Conservation (phyloP, 1,140 invertebrate species). For the Oncopodura yosiiana region DNA sequence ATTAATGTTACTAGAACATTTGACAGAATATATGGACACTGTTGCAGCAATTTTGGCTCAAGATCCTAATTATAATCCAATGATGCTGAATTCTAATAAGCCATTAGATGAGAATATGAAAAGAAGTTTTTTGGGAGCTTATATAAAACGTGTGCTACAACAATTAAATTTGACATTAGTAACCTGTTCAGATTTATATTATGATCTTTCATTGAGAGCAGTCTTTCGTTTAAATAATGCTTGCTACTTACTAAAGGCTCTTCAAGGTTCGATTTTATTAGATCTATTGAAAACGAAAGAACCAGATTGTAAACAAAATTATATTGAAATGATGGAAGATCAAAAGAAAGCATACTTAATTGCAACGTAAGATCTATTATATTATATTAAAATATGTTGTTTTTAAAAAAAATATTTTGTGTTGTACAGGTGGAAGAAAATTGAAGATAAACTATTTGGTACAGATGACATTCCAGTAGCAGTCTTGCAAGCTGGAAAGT, state of each 20-base stretch:
- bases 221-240: slow-evolving; percentile 86
- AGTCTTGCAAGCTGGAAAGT: slow-evolving; percentile 51
- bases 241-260: slow-evolving; percentile 81
- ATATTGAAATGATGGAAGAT: slow-evolving; percentile 66
- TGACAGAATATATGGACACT: slow-evolving; percentile 66
- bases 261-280: slow-evolving; percentile 70
- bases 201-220: slow-evolving; percentile 66
- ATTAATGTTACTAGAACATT: slow-evolving; percentile 73
- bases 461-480: slow-evolving; percentile 55
- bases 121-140: slow-evolving; percentile 59
- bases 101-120: slow-evolving; percentile 43
- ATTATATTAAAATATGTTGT: slow-evolving; percentile 15
- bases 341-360: slow-evolving; percentile 62
- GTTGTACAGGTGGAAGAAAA: slow-evolving; percentile 66
- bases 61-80: slow-evolving; percentile 49
- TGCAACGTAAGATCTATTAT: slow-evolving; percentile 19
- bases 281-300: slow-evolving; percentile 67
- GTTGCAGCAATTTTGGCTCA: slow-evolving; percentile 55
- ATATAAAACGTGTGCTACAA: slow-evolving; percentile 76
- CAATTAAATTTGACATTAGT: slow-evolving; percentile 73
- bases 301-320: slow-evolving; percentile 68
- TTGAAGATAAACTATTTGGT: slow-evolving; percentile 59
- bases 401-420: slow-evolving; percentile 19
- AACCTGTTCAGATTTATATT: slow-evolving; percentile 66
- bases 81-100: slow-evolving; percentile 38